Percentiles rank a stretch among this genome's conserved stretches.
phyloP scores from a whole-genome alignment of 2,888 invertebrate genomes.

The Carcina quercana region DNA sequence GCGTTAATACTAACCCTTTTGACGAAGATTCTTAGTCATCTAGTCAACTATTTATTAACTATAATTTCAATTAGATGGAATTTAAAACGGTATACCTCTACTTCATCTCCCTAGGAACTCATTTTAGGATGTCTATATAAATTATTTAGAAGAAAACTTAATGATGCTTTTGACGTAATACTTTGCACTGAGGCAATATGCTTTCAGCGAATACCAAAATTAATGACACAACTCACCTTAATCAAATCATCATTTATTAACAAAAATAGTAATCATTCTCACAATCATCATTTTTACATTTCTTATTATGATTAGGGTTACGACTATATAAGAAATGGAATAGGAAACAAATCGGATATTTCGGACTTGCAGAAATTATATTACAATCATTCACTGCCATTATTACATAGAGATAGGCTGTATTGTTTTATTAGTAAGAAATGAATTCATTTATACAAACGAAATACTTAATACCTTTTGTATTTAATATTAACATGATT shows the following conservation, averaged over 20 bases:
- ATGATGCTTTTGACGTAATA: too few species aligned
- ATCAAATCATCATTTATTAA: constrained; percentile 44
- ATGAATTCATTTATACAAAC: constrained; percentile 2
- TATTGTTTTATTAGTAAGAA: constrained; percentile 8
- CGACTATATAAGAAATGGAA: too few species aligned
- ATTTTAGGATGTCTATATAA: too few species aligned
- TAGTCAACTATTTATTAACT: neutral
- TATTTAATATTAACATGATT: constrained; percentile 6
- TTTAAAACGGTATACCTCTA: neutral
- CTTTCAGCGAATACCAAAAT: too few species aligned
- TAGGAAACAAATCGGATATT: too few species aligned
- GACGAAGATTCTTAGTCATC: constrained; percentile 48
- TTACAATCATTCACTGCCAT: constrained; percentile 27
- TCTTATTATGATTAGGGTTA: constrained; percentile 38
- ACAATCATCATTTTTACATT: constrained; percentile 32
- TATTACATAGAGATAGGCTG: constrained; percentile 4
- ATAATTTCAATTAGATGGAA: constrained; percentile 9
- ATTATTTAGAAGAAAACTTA: too few species aligned
- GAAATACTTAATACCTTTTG: constrained; percentile 9
- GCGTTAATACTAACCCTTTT: constrained; percentile 62
- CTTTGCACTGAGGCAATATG: too few species aligned
- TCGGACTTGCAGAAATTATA: too few species aligned
- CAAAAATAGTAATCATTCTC: constrained; percentile 62
- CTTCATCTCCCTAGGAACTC: too few species aligned
- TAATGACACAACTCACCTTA: too few species aligned